A percentile compares a stretch with the other conserved stretches of the same genome.
Conservation (phyloP, 2,797 vertebrate species). For the Ctenopoma kingsleyae region DNA sequence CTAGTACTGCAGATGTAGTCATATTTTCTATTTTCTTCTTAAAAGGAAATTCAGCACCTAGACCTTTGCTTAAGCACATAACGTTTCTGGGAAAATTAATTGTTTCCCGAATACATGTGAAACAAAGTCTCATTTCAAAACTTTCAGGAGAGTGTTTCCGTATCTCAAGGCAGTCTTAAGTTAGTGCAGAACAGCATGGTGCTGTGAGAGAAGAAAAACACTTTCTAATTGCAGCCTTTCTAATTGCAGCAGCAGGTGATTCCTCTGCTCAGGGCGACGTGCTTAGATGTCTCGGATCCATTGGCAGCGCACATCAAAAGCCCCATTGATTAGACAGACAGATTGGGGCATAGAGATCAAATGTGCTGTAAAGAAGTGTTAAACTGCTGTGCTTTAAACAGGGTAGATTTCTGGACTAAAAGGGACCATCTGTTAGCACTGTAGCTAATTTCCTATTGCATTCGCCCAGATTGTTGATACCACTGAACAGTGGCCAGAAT, state of each 20-base stretch:
- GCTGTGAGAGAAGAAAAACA: constrained; percentile 48
- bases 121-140: too few relatives aligned
- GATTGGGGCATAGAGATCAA: constrained; percentile 86
- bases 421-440: constrained; percentile 83
- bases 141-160: constrained; percentile 5
- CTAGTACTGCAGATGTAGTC: too few relatives aligned
- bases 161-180: constrained; percentile 15
- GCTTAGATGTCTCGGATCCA: constrained; percentile 69
- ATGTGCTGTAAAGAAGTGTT: constrained; percentile 83
- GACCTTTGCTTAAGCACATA: neutral
- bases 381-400: constrained; percentile 81
- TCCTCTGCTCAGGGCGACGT: constrained; percentile 61
- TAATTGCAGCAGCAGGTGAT: constrained; percentile 79
- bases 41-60: neutral
- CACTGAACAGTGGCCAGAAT: constrained; percentile 33
- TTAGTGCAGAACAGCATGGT: constrained; percentile 26
- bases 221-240: constrained; percentile 36
- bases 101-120: too few relatives aligned
- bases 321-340: constrained; percentile 80
- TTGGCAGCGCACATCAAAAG: constrained; percentile 78
- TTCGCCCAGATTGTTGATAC: constrained; percentile 63
- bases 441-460: constrained; percentile 75
- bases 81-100: neutral
- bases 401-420: constrained; percentile 76
- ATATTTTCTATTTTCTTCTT: neutral